phyloP scores from a whole-genome alignment of 2,797 vertebrate genomes.

The Syndactyla subalaris region DNA sequence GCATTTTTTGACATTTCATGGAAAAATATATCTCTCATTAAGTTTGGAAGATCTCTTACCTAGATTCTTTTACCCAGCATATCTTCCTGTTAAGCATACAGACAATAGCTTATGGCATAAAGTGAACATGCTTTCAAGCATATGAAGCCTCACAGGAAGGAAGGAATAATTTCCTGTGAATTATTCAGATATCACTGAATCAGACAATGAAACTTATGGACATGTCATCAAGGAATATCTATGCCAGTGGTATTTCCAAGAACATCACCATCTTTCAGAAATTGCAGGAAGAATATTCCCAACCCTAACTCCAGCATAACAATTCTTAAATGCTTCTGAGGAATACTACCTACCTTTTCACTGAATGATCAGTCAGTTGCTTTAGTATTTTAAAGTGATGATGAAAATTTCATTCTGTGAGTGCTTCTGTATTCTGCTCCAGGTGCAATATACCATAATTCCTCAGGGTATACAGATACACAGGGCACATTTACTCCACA shows the following conservation, averaged over 20 bases:
- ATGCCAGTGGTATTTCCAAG: background rate
- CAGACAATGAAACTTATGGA: background rate
- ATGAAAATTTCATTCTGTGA: background rate
- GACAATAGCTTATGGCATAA: background rate
- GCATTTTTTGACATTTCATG: background rate
- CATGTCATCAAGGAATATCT: background rate
- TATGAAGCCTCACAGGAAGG: background rate
- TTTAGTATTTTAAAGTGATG: background rate
- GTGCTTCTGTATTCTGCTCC: background rate
- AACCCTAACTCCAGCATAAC: background rate
- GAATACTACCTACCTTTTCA: background rate
- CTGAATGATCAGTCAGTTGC: background rate
- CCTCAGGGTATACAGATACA: background rate
- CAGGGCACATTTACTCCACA: background rate
- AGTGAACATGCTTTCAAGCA: background rate
- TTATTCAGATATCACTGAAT: background rate
- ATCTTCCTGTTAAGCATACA: background rate
- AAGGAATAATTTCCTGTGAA: background rate
- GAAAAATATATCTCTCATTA: background rate
- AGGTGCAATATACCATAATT: background rate
- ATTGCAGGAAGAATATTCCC: background rate
- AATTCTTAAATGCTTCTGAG: background rate
- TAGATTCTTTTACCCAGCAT: background rate
- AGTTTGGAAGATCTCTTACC: background rate
- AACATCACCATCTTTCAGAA: background rate